Evolutionary conservation across 2,797 vertebrate genomes (phyloP).

Genomic region (Semotilus atromaculatus): DNA sequence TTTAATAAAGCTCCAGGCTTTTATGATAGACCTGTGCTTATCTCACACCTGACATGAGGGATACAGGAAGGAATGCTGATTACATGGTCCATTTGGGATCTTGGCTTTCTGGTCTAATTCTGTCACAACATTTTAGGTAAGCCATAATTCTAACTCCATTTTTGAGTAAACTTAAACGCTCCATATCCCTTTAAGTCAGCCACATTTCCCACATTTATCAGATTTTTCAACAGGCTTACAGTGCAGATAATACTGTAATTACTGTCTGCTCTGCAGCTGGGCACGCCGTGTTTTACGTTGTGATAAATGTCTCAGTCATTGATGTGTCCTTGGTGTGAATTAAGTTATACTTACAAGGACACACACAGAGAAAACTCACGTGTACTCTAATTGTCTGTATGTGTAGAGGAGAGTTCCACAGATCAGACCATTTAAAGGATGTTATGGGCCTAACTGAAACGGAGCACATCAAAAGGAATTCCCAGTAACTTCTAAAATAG

Average conservation of each 20-base stretch:
- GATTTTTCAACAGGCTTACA: constrained; percentile 40
- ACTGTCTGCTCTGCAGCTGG: constrained; percentile 25
- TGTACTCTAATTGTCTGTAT: constrained; percentile 6
- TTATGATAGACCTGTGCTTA: constrained; percentile 36
- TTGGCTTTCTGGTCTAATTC: constrained; percentile 59
- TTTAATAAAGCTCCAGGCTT: constrained; percentile 33
- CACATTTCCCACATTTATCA: constrained; percentile 41
- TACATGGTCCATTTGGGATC: constrained; percentile 53
- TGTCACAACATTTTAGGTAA: constrained; percentile 59
- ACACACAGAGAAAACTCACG: neutral
- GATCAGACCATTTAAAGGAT: neutral
- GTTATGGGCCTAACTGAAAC: neutral
- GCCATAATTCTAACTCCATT: constrained; percentile 56
- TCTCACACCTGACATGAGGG: constrained; percentile 35
- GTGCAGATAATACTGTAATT: constrained; percentile 48
- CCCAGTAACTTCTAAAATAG: neutral
- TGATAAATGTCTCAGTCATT: constrained; percentile 33
- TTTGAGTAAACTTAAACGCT: constrained; percentile 44
- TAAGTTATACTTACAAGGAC: constrained; percentile 29
- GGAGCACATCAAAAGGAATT: constrained; percentile 2
- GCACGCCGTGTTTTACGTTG: constrained; percentile 20
- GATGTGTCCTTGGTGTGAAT: constrained; percentile 40
- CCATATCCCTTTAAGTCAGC: constrained; percentile 33
- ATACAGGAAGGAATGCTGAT: constrained; percentile 45
- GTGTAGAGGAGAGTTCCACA: neutral